phyloP scores from a whole-genome alignment of 2,888 invertebrate genomes.

The Lithophane leautieri region DNA sequence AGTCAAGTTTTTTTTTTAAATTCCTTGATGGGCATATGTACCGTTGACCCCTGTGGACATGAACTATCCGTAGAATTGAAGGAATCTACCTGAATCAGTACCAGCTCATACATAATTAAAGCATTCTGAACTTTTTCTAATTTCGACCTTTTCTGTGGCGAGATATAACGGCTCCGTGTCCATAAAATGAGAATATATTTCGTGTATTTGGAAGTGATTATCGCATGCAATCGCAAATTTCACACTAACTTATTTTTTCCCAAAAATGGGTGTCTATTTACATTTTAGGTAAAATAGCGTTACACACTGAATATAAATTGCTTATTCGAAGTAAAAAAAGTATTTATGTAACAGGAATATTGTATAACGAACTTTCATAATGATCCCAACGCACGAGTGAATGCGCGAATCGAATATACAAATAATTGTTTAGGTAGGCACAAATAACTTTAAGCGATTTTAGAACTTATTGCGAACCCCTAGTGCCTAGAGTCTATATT shows the following conservation, averaged over 20 bases:
- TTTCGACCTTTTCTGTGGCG: slow-evolving; percentile 4
- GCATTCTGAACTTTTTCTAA: slow-evolving; percentile 50
- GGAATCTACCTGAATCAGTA: slow-evolving; percentile 51
- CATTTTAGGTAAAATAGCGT: slow-evolving; percentile 41
- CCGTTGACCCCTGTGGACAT: slow-evolving; percentile 61
- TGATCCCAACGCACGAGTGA: slow-evolving; percentile 31
- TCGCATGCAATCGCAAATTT: slow-evolving; percentile 39
- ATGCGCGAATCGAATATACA: slow-evolving; percentile 53
- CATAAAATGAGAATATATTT: slow-evolving; percentile 14
- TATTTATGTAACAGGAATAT: slow-evolving; percentile 51
- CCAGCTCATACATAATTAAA: slow-evolving; percentile 45
- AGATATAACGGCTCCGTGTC: neutral
- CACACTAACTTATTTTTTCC: slow-evolving; percentile 26
- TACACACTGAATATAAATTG: slow-evolving; percentile 59
- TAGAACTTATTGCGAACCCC: slow-evolving; percentile 7
- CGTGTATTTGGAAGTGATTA: slow-evolving; percentile 18
- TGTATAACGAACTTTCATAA: slow-evolving; percentile 45
- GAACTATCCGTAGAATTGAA: slow-evolving; percentile 50
- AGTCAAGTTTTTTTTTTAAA: slow-evolving; percentile 61
- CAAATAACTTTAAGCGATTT: slow-evolving; percentile 25
- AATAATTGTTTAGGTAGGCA: slow-evolving; percentile 36
- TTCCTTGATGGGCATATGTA: slow-evolving; percentile 43
- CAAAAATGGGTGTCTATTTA: slow-evolving; percentile 42
- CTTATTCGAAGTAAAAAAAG: slow-evolving; percentile 46
- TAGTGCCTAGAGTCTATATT: slow-evolving; percentile 12